phyloP scores from a whole-genome alignment of 2,797 vertebrate species.

The Sebastes cheni region DNA sequence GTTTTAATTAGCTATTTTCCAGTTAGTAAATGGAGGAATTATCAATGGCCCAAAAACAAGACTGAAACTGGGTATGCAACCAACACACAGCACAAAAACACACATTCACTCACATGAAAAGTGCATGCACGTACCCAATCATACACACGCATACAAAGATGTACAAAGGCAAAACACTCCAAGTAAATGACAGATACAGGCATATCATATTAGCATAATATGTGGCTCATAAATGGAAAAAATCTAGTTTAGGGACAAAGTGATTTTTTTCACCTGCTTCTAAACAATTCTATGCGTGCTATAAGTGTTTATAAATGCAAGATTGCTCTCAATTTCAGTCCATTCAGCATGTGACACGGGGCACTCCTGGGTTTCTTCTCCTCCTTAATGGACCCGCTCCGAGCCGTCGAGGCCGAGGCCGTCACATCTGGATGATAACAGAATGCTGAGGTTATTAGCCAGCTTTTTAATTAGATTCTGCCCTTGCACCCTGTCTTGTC shows the following conservation, averaged over 20 bases:
- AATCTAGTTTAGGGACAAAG: slow-evolving; percentile 57
- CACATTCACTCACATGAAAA: not conserved
- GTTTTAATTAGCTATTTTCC: slow-evolving; percentile 99
- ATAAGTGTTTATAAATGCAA: slow-evolving; percentile 58
- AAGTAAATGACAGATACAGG: slow-evolving; percentile 62
- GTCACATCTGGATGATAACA: slow-evolving; percentile 58
- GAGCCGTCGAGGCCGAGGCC: slow-evolving; percentile 33
- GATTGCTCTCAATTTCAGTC: slow-evolving; percentile 46
- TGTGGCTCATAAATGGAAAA: slow-evolving; percentile 59
- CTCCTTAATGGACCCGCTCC: slow-evolving; percentile 22
- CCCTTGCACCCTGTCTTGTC: slow-evolving; percentile 51
- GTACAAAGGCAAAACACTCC: slow-evolving; percentile 65
- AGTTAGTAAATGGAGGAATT: slow-evolving; percentile 98
- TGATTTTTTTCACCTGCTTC: slow-evolving; percentile 39
- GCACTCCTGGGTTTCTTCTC: slow-evolving; percentile 25
- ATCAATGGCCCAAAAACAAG: slow-evolving; percentile 93
- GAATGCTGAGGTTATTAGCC: slow-evolving; percentile 62
- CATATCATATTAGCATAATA: slow-evolving; percentile 71
- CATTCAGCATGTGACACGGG: slow-evolving; percentile 25
- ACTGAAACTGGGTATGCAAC: slow-evolving; percentile 86
- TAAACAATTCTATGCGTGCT: slow-evolving; percentile 41
- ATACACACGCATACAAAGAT: slow-evolving; percentile 30
- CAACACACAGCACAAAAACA: slow-evolving; percentile 9
- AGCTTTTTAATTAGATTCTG: slow-evolving; percentile 74
- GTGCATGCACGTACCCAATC: not conserved